Percentiles rank a stretch among this genome's conserved stretches.
phyloP scores from a whole-genome alignment of 1,140 invertebrate genomes.

The Tetranychus cinnabarinus region DNA sequence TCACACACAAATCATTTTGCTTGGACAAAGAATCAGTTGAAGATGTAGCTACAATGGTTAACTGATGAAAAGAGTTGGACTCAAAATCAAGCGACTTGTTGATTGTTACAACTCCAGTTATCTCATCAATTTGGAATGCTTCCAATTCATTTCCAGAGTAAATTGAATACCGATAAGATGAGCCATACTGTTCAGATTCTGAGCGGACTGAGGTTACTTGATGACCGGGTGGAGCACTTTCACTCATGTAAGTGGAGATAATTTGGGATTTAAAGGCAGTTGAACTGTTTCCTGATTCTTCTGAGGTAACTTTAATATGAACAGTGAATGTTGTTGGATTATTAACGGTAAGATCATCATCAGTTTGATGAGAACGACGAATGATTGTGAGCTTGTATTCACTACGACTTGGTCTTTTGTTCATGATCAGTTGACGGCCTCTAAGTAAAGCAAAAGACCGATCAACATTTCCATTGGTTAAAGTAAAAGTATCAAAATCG shows the following conservation, averaged over 20 bases:
- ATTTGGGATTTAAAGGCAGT: slow-evolving; percentile 1
- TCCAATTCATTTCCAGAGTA: slow-evolving; percentile 61
- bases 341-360: neutral
- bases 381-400: slow-evolving; percentile 4
- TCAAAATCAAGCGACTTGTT: slow-evolving; percentile 61
- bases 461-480: slow-evolving; percentile 1
- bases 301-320: neutral
- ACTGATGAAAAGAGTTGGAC: slow-evolving; percentile 27
- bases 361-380: neutral
- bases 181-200: neutral
- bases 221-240: neutral
- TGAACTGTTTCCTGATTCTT: neutral
- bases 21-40: neutral
- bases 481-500: neutral
- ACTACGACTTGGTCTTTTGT: neutral
- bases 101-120: slow-evolving; percentile 42
- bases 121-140: slow-evolving; percentile 42
- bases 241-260: slow-evolving; percentile 1
- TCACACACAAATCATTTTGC: neutral
- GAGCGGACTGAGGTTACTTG: neutral
- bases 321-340: neutral
- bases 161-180: slow-evolving; percentile 22
- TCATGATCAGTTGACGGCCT: neutral
- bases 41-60: neutral
- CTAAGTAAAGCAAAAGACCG: slow-evolving; percentile 2